Evolutionary conservation across 2,888 invertebrate genomes (phyloP), one percentile per base, ranked within the genome.

Genomic region (Chrysodeixis includens): DNA sequence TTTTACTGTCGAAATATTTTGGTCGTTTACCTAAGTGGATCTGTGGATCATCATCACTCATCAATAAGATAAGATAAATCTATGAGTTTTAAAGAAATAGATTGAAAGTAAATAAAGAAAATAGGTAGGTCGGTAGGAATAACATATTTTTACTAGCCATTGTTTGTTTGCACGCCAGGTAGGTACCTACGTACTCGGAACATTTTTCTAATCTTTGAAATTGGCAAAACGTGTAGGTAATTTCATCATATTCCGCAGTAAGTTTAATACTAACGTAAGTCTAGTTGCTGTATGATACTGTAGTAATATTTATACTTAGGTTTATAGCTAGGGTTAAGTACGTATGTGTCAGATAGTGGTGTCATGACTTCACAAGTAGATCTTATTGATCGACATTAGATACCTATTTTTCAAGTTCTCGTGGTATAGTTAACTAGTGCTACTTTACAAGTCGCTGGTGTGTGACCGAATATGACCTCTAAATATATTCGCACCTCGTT

Each of bases 241-340:
- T 79, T 79, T 74, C 74, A 65, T 79, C 62, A 79, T 71, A 71
- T 76, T 64, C 71, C 66, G 62, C 49, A 26, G 52, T 49, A 60
- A 32, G 16, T 30, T 62, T 54, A 59, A 30, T 55, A 35, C 30
- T 69, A 51, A 32, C 35, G 14, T 14, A n/a, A 35, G 35, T 35
- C 35, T 46, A 46, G 46, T 46, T 8, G 18, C 16, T 1, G 16
- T 7, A 18, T 10, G 18, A 18, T 46, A 8, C 7, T 46, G 18
- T 49, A 10, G 46, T 10, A n/a, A n/a, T n/a, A n/a, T n/a, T n/a
- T n/a, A n/a, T n/a, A n/a, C n/a, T n/a, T n/a, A n/a, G n/a, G n/a
- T n/a, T n/a, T 55, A 44, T 51, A 35, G 54, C 54, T 61, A 55
- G 14, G 35, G 26, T 26, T 35, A 40, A 6, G 40, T 49, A 49